Conservation (phyloP, 2,113 vertebrate genomes). For the Rhodinocichla rosea region DNA sequence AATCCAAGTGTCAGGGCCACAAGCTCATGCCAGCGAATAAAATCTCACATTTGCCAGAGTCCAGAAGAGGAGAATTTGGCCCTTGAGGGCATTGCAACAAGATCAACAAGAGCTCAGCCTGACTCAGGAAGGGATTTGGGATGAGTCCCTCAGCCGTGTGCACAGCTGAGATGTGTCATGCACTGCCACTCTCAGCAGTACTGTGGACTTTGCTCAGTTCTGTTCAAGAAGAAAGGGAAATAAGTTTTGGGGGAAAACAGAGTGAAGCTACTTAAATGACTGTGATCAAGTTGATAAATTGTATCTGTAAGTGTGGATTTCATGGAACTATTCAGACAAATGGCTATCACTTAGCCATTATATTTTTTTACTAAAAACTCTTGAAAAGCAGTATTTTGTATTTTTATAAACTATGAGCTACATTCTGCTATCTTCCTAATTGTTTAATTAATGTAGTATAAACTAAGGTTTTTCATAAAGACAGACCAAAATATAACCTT, state of each 20-base stretch:
- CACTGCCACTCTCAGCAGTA: neutral
- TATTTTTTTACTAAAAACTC: neutral
- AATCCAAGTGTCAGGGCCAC: neutral
- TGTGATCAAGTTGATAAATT: neutral
- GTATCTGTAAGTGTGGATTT: neutral
- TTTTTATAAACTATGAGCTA: neutral
- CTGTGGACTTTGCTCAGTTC: neutral
- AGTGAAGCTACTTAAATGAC: neutral
- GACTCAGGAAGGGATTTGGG: neutral
- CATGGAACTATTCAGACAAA: neutral
- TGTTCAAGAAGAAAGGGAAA: neutral
- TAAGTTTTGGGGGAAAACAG: accelerated
- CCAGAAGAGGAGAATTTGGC: neutral
- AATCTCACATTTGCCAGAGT: accelerated
- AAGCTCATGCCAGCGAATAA: neutral
- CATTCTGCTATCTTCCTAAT: neutral
- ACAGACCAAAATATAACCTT: neutral
- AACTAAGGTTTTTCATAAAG: neutral
- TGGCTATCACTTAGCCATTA: neutral
- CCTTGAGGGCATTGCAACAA: neutral
- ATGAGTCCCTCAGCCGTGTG: neutral
- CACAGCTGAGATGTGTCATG: neutral
- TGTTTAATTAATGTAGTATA: neutral
- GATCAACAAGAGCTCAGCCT: neutral
- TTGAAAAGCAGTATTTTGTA: neutral